Base-by-base conservation (phyloP, 2,888 invertebrate species). In the Lymantria dispar region DNA sequence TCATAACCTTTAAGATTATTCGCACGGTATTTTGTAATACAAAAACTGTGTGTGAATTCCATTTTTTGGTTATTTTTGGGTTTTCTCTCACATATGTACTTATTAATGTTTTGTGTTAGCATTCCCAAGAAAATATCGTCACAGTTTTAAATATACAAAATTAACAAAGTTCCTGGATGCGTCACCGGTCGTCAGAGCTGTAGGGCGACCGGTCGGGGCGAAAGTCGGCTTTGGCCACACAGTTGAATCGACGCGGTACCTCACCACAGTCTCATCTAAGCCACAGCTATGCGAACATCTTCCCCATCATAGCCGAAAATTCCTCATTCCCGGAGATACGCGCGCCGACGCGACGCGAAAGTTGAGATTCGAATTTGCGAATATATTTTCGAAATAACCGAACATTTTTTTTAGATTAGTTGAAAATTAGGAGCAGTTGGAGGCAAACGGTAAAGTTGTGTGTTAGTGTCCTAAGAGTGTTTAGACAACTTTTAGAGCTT, bases 151-250 rank as follows among this genome's bases (percentile, higher is more conserved):
- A 80, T 76, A 77, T 80, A 74, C 74, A 74, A 76, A 83, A 83
- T 85, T 79, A 78, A 78, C 56, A 56, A 72, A 76, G 78, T 84
- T 87, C 86, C 89, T 88, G 89, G 87, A 88, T 87, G 85, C 83
- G 88, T 85, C 86, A 87, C 83, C 70, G 72, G 76, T 88, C 78
- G 84, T 54, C 70, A 64, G 86, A 89, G 83, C 77, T 76, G 89
- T 90, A 82, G 89, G 87, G 87, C 90, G 87, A 90, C 88, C 83
- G 87, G 89, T 91, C 87, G 90, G 88, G 87, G 89, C 90, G 90
- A 87, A 87, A 89, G 90, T 90, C 87, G 85, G 74, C 78, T 72
- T 68, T 74, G 85, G 85, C 80, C 80, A 83, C 83, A 83, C 85
- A 78, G 83, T 81, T 80, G 83, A 83, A 76, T 75, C 79, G 85